Conservation (phyloP, 2,113 vertebrate species). For the human region DNA sequence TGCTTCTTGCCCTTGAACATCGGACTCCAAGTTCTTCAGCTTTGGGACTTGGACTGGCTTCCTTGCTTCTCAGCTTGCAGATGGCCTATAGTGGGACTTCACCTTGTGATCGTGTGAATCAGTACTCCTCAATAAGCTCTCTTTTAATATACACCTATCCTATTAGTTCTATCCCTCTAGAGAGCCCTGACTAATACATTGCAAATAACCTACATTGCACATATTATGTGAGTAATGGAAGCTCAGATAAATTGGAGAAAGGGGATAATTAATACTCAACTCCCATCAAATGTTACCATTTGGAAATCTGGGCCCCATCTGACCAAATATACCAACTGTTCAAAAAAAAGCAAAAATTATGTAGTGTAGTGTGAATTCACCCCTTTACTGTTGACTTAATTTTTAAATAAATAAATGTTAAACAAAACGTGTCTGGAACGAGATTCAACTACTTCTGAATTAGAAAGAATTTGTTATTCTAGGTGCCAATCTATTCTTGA, state of each 20-base stretch:
- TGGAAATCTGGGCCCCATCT: neutral
- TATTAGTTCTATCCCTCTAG: too few species aligned
- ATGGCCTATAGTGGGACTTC: too few species aligned
- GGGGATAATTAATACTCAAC: neutral
- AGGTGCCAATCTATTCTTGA: neutral
- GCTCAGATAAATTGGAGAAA: neutral
- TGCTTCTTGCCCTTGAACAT: too few species aligned
- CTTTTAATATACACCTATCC: too few species aligned
- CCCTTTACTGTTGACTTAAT: neutral
- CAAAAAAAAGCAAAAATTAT: neutral
- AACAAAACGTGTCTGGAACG: neutral
- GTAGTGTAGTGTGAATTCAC: neutral
- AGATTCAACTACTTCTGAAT: neutral
- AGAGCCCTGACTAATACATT: neutral
- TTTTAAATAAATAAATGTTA: neutral
- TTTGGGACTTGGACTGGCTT: too few species aligned
- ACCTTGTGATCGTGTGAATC: too few species aligned
- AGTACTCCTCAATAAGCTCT: too few species aligned
- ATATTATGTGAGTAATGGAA: neutral
- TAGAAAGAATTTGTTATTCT: neutral
- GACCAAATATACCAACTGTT: neutral
- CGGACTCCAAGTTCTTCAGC: too few species aligned
- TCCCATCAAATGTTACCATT: neutral
- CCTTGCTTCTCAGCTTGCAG: too few species aligned
- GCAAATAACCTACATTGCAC: neutral